Conservation (phyloP, 2,113 vertebrate genomes). For the Nannospalax galili region DNA sequence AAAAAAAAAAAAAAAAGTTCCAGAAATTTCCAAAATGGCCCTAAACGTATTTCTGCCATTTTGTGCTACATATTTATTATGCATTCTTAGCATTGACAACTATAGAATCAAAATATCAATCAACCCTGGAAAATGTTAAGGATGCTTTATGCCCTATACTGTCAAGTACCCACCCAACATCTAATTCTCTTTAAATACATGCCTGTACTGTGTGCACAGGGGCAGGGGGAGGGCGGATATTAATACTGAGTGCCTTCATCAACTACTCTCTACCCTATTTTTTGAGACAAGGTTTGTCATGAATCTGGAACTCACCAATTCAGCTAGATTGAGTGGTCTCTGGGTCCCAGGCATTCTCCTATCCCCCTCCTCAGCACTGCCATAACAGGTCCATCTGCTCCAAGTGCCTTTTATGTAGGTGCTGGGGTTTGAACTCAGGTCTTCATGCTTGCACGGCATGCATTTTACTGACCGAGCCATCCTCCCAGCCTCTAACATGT, state of each 20-base stretch:
- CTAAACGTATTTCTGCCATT: background rate
- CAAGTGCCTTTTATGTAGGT: background rate
- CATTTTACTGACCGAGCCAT: background rate
- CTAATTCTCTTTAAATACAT: background rate
- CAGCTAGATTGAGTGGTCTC: background rate
- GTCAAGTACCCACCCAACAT: background rate
- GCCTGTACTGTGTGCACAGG: background rate
- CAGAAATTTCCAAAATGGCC: background rate
- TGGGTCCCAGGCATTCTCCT: background rate
- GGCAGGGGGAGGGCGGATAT: background rate
- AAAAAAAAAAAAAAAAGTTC: background rate
- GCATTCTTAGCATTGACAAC: background rate
- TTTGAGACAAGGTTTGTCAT: background rate
- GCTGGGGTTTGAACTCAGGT: background rate
- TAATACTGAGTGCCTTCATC: background rate
- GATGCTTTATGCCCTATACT: background rate
- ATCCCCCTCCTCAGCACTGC: background rate
- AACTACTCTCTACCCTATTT: background rate
- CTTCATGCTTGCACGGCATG: background rate
- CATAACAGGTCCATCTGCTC: background rate
- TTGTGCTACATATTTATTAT: background rate
- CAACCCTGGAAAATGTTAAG: background rate
- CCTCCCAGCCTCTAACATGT: background rate
- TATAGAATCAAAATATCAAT: background rate
- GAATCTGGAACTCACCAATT: background rate